Percentiles rank a stretch among this genome's conserved stretches.
Conservation (phyloP, 2,113 vertebrate species). For the Eublepharis macularius region DNA sequence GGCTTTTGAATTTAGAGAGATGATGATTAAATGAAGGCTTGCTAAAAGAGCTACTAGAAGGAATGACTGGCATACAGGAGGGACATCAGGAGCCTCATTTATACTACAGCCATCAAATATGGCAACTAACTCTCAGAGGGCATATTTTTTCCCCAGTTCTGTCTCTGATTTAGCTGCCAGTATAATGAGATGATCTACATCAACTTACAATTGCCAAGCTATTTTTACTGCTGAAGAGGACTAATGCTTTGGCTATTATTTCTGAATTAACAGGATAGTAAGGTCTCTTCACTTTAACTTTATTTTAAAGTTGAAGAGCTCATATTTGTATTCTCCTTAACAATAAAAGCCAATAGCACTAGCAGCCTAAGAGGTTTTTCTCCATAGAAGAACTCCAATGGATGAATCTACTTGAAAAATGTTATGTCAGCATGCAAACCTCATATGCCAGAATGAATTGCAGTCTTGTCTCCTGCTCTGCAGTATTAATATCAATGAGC, state of each 20-base stretch:
- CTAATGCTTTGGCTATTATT: not conserved
- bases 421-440: not conserved
- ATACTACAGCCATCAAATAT: not conserved
- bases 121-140: not conserved
- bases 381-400: not conserved
- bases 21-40: constrained; percentile 3
- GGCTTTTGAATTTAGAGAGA: constrained; percentile 18
- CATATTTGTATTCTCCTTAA: not conserved
- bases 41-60: constrained; percentile 13
- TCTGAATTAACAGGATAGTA: not conserved
- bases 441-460: not conserved
- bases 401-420: not conserved
- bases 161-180: not conserved
- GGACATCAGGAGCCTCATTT: not conserved
- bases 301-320: not conserved
- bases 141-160: not conserved
- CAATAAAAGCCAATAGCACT: not conserved
- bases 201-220: not conserved
- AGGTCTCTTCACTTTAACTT: not conserved
- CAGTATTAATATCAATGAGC: too few species aligned
- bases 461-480: not conserved
- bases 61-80: constrained; percentile 16
- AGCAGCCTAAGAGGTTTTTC: not conserved
- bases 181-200: not conserved
- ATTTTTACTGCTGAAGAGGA: not conserved